phyloP scores from a whole-genome alignment of 2,113 vertebrate genomes.

The Xiphophorus hellerii region DNA sequence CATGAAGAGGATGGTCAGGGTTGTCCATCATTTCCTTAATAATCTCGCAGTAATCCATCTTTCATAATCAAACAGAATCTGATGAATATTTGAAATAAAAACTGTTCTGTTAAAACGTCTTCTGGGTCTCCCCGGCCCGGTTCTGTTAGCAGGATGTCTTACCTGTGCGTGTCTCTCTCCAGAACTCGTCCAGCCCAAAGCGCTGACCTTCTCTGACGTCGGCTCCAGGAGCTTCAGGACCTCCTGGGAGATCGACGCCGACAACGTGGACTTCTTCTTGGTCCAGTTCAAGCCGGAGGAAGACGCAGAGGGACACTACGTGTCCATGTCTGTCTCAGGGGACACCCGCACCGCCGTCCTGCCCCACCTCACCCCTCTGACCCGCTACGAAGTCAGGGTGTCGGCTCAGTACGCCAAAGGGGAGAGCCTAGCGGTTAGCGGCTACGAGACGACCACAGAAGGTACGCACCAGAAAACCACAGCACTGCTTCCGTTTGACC shows the following conservation, averaged over 20 bases:
- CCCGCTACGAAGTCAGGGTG: slow-evolving; percentile 88
- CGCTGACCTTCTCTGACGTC: slow-evolving; percentile 88
- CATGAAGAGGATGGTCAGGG: too few species aligned
- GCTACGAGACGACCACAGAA: slow-evolving; percentile 89
- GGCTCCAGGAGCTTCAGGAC: slow-evolving; percentile 87
- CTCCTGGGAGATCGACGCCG: slow-evolving; percentile 84
- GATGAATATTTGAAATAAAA: too few species aligned
- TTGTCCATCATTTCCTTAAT: too few species aligned
- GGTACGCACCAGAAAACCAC: slow-evolving; percentile 69
- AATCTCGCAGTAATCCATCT: too few species aligned
- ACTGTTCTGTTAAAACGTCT: too few species aligned
- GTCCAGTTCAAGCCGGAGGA: slow-evolving; percentile 85
- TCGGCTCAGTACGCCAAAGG: slow-evolving; percentile 89
- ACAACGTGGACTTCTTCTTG: slow-evolving; percentile 84
- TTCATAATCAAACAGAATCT: too few species aligned
- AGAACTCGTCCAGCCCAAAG: slow-evolving; percentile 86
- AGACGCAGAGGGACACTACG: slow-evolving; percentile 70
- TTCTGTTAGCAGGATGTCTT: background rate
- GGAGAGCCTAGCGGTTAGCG: slow-evolving; percentile 85
- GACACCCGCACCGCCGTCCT: slow-evolving; percentile 82
- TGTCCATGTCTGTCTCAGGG: slow-evolving; percentile 87
- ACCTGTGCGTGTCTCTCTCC: slow-evolving; percentile 6
- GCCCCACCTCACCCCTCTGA: slow-evolving; percentile 87
- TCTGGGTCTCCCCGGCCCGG: too few species aligned
- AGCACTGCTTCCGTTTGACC: background rate